phyloP scores from a whole-genome alignment of 2,797 vertebrate species.

The Lophius americanus region DNA sequence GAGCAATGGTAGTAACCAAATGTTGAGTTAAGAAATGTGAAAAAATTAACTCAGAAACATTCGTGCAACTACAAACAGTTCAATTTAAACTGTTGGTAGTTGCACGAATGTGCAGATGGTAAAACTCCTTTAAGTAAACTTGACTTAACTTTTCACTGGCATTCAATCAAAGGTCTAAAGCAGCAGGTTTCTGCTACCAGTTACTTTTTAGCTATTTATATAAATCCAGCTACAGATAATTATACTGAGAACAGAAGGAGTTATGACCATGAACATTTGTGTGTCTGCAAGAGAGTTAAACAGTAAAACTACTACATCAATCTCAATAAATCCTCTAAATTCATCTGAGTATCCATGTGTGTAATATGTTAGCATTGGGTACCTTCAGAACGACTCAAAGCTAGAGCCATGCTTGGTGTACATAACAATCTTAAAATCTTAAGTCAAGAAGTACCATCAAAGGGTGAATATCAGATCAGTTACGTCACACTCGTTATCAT shows the following conservation, averaged over 20 bases:
- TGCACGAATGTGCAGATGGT: too few species aligned
- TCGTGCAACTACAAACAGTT: too few species aligned
- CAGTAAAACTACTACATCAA: conserved; percentile 40
- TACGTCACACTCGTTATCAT: neutral
- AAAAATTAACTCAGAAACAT: neutral
- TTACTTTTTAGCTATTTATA: neutral
- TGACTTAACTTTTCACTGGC: neutral
- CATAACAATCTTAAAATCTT: neutral
- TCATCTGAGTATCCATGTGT: conserved; percentile 24
- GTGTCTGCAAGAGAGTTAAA: conserved; percentile 55
- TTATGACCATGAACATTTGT: conserved; percentile 52
- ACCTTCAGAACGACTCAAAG: conserved; percentile 2
- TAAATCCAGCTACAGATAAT: conserved; percentile 10
- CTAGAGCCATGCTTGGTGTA: neutral
- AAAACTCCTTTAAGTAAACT: neutral
- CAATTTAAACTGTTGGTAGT: too few species aligned
- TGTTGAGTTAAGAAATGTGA: neutral
- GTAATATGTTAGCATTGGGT: conserved; percentile 24
- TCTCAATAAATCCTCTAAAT: conserved; percentile 54
- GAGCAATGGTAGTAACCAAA: neutral
- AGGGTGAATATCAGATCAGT: neutral
- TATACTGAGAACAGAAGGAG: conserved; percentile 3
- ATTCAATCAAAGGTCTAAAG: conserved; percentile 2
- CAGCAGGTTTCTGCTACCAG: neutral
- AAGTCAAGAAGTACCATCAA: neutral